Conservation (phyloP, 2,888 invertebrate genomes). For the Lordiphosa andalusiaca region DNA sequence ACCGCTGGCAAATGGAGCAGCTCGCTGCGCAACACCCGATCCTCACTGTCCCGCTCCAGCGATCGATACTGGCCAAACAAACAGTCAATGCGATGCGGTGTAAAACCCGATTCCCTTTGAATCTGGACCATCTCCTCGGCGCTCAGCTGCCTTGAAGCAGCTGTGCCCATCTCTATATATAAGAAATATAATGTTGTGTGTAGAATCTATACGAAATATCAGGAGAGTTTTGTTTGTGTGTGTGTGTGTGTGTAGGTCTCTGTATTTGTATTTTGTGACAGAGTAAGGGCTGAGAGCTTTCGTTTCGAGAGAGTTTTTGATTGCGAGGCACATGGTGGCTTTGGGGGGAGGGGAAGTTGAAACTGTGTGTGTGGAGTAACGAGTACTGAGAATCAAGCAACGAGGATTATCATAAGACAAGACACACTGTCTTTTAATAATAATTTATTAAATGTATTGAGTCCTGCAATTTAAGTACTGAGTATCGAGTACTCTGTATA, state of each 20-base stretch:
- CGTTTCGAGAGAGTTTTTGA: not conserved
- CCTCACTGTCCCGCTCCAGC: constrained; percentile 34
- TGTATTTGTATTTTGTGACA: constrained; percentile 4
- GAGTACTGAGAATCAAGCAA: no score
- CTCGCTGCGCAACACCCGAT: constrained; percentile 31
- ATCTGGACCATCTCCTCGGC: constrained; percentile 20
- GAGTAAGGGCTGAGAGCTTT: not conserved
- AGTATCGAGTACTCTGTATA: no score
- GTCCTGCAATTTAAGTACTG: no score
- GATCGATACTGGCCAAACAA: constrained; percentile 31
- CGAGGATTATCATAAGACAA: no score
- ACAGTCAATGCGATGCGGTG: constrained; percentile 35
- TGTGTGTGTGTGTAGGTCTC: not conserved
- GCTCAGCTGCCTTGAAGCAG: constrained; percentile 29
- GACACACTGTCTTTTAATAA: no score
- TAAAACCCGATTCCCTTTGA: constrained; percentile 39
- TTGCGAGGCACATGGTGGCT: no score
- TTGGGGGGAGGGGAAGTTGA: no score
- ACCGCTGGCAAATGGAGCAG: constrained; percentile 36
- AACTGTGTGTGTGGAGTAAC: no score
- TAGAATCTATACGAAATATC: not conserved
- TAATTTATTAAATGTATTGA: no score
- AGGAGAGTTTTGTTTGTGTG: not conserved
- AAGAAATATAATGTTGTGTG: not conserved
- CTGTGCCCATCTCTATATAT: constrained; percentile 33